Base-by-base conservation (phyloP, 2,113 vertebrate species). In the Halichoerus grypus region DNA sequence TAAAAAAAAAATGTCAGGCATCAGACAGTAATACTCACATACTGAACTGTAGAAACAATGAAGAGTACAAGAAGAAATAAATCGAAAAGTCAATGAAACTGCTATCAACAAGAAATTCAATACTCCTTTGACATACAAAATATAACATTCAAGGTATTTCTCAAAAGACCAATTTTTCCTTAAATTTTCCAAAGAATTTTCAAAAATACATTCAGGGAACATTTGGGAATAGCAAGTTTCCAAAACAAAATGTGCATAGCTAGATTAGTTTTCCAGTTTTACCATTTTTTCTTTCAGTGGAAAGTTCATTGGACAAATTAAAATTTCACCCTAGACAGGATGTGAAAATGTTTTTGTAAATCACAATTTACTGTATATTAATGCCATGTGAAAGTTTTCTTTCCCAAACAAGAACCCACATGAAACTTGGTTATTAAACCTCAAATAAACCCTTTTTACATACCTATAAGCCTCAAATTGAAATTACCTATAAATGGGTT, bases 181-280 rank as follows among this genome's bases (percentile, higher is more conserved):
- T 90, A 63, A 82, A 63, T 91, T 97, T 97, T 74, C 85, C 69
- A 80, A 91, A 95, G 65, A 74, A 91, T 91, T 96, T 92, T 39
- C 53, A 91, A 92, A 91, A 98, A 87, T 72, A 96, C 94, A 77
- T 76, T 88, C 63, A 83, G 63, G 91, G 81, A 61, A 12, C 84
- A 81, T 95, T 95, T 36, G 88, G 81, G 93, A 98, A 94, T 88
- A 95, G 63, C 51, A 95, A 93, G n/a, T 92, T 98, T 96, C 89
- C 83, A 97, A 87, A 96, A 97, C 88, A 97, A 96, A 96, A 69
- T 5, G 4, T 81, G 15, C 51, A 88, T 15, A 90, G 59, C 57
- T 72, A 72, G 51, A 67, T 92, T 89, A 46, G 42, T 65, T 94
- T 88, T 90, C 82, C 96, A 95, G 91, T 65, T 95, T 97, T 89